Evolutionary conservation across 2,113 vertebrate genomes (phyloP).

Genomic region (Tinamus guttatus): DNA sequence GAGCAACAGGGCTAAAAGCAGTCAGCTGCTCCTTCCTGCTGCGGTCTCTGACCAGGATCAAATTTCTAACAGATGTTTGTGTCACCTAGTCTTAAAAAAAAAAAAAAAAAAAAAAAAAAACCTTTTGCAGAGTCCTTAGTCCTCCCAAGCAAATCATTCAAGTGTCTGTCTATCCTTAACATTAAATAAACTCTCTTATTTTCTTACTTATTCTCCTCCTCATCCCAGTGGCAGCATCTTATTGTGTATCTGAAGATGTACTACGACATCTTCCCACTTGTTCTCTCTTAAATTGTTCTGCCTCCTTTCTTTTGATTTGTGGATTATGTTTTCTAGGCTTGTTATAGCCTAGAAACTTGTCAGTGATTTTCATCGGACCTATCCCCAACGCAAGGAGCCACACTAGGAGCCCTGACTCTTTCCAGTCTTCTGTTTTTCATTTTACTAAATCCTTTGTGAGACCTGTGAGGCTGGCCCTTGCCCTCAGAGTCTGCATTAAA

Average conservation of each 20-base stretch:
- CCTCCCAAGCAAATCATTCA: neutral
- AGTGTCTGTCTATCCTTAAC: neutral
- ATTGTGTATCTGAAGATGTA: neutral
- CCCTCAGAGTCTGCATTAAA: neutral
- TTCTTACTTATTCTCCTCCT: neutral
- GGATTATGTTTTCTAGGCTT: neutral
- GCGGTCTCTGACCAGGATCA: neutral
- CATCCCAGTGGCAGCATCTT: neutral
- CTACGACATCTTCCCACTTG: neutral
- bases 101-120: neutral
- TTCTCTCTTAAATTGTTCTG: neutral
- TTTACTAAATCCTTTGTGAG: neutral
- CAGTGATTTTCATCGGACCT: fast-evolving
- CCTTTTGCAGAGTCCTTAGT: neutral
- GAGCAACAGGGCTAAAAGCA: neutral
- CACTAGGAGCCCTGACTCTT: neutral
- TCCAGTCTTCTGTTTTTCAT: neutral
- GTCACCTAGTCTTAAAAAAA: neutral
- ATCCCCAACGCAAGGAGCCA: neutral
- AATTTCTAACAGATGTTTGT: neutral
- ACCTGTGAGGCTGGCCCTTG: neutral
- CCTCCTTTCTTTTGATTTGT: neutral
- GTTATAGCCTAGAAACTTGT: neutral
- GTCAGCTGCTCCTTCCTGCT: neutral
- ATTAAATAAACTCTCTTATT: neutral